A percentile compares a stretch with the other conserved stretches of the same genome.
phyloP scores from a whole-genome alignment of 2,113 vertebrate species.

The Microtus ochrogaster region DNA sequence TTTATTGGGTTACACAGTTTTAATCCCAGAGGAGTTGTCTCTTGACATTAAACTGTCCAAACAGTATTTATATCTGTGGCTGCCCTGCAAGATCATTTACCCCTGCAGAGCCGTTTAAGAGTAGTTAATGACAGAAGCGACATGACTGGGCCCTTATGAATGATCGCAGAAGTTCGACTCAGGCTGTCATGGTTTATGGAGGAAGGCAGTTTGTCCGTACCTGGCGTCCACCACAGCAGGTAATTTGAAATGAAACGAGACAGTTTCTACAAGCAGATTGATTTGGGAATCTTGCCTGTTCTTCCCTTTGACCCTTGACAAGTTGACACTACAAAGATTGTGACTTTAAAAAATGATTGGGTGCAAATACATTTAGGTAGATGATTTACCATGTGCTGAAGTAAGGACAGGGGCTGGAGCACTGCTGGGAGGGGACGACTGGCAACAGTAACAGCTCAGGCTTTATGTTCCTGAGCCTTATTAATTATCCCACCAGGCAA shows the following conservation, averaged over 20 bases:
- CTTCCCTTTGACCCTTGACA: slow-evolving; percentile 94
- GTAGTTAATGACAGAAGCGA: slow-evolving; percentile 92
- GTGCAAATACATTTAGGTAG: slow-evolving; percentile 90
- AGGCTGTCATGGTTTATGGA: slow-evolving; percentile 94
- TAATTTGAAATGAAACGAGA: slow-evolving; percentile 95
- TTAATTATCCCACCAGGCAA: slow-evolving; percentile 85
- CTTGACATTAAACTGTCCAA: slow-evolving; percentile 98
- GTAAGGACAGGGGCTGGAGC: slow-evolving; percentile 86
- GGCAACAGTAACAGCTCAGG: slow-evolving; percentile 85
- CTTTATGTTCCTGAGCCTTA: slow-evolving; percentile 83
- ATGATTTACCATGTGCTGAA: slow-evolving; percentile 93
- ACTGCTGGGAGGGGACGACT: slow-evolving; percentile 81
- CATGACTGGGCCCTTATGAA: slow-evolving; percentile 89
- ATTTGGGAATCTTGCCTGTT: slow-evolving; percentile 92
- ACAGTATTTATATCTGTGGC: slow-evolving; percentile 94
- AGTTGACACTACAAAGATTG: slow-evolving; percentile 93
- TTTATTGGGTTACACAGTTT: slow-evolving; percentile 92
- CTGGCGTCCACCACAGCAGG: slow-evolving; percentile 88
- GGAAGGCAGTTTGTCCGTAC: slow-evolving; percentile 90
- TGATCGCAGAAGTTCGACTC: slow-evolving; percentile 91
- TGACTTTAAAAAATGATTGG: slow-evolving; percentile 94
- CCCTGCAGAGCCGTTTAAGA: slow-evolving; percentile 92
- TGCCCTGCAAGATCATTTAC: slow-evolving; percentile 91
- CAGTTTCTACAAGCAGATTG: slow-evolving; percentile 95
- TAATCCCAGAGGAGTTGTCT: slow-evolving; percentile 96